Conservation (phyloP, 2,797 vertebrate genomes). For the Phoxinus dragarum region DNA sequence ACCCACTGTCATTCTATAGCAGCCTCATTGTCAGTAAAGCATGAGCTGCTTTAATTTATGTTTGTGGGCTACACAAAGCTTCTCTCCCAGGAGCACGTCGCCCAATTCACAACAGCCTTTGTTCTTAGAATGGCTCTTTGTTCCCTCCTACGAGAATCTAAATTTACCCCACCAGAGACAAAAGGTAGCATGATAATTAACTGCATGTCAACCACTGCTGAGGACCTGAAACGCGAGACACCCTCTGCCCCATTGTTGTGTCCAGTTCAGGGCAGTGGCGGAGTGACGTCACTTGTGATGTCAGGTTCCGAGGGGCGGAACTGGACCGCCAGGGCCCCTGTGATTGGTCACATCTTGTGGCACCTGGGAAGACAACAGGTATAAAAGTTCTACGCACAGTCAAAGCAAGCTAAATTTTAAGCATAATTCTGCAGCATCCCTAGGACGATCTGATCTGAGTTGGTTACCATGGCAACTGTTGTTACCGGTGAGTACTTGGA, state of each 20-base stretch:
- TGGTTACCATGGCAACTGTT: conserved; percentile 72
- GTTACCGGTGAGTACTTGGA: conserved; percentile 76
- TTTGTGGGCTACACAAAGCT: conserved; percentile 20
- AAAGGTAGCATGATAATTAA: conserved; percentile 68
- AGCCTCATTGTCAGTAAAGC: conserved; percentile 22
- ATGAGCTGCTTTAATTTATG: conserved; percentile 24
- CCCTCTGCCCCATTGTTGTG: conserved; percentile 44
- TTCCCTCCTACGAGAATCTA: conserved; percentile 63
- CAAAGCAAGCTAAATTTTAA: background rate
- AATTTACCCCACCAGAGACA: conserved; percentile 68
- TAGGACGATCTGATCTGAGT: conserved; percentile 12
- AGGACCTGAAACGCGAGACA: conserved; percentile 68
- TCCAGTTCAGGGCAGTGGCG: conserved; percentile 39
- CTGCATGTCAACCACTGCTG: conserved; percentile 25
- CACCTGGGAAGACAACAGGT: conserved; percentile 39
- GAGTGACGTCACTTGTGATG: conserved; percentile 63
- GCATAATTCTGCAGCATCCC: conserved; percentile 20
- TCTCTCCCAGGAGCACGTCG: conserved; percentile 6
- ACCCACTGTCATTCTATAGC: background rate
- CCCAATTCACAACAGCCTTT: conserved; percentile 7
- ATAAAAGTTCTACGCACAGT: conserved; percentile 60
- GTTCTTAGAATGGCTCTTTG: conserved; percentile 53
- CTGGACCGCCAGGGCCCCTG: background rate
- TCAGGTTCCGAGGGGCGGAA: conserved; percentile 58
- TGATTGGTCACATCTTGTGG: conserved; percentile 41